Evolutionary conservation across 1,140 invertebrate genomes (phyloP), one percentile per base, ranked within the genome.

Genomic region (Portunus trituberculatus): DNA sequence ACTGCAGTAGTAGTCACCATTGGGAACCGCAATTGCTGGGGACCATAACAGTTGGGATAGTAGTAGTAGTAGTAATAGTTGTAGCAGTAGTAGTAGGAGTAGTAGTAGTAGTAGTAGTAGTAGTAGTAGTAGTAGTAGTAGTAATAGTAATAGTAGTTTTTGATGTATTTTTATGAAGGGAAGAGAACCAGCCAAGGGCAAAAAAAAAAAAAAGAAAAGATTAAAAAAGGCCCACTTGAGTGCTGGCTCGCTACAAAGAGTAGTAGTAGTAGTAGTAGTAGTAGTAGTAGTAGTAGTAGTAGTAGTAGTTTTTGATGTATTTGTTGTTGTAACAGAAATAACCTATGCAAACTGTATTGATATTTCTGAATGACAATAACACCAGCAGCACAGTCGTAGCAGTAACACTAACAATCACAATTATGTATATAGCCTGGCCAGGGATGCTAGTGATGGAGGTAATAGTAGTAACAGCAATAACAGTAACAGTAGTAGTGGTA

Each of bases 81-180:
- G 67, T 76, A n/a, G 67, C n/a, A n/a, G 67, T 76, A 76, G 67
- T 76, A n/a, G 67, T 76, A 76, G 59, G 7, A 76, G 59, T 76
- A 76, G 59, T 76, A 76, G 59, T 76, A 76, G 59, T 76, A 76
- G 59, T 76, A 76, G 59, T 76, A 76, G 59, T 76, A 76, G 59
- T 76, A 76, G 59, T 76, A 76, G 59, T 76, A 76, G 59, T 76
- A 76, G 59, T 76, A 76, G 59, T 76, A 76, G 59, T 76, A 76
- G 59, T 29, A 39, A 25, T 87, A 87, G 84, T 87, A 45, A 20
- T 87, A 39, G 84, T 90, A 28, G 45, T 45, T 28, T n/a, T 29
- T n/a, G 67, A 29, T 84, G 12, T 29, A 25, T 7, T 29, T 39
- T n/a, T n/a, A n/a, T n/a, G n/a, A n/a, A n/a, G n/a, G n/a, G n/a